Percentiles rank a stretch among this genome's conserved stretches.
These are phyloP conservation scores for Synchiropus splendidus DNA, from an alignment of 2,113 vertebrate genomes.

Conservation along the genomic window DNA sequence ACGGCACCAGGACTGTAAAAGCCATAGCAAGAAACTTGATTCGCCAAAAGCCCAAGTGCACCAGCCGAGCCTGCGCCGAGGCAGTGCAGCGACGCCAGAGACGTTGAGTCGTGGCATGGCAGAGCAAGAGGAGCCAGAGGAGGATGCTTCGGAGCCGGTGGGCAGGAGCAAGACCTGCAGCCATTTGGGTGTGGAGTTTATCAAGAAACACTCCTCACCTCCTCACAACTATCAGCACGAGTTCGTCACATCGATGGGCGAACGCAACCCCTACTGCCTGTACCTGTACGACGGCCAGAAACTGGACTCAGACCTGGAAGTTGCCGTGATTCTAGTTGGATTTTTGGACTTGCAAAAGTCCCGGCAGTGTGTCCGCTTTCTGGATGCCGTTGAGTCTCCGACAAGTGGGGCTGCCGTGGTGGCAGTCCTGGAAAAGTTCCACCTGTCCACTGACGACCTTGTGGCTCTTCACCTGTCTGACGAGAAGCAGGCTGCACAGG, in stretches of 20 bases:
- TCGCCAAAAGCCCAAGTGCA: conserved; percentile 41
- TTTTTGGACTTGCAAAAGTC: conserved; percentile 51
- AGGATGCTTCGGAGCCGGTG: too few relatives aligned
- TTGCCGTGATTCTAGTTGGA: conserved; percentile 54
- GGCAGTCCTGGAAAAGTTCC: conserved; percentile 49
- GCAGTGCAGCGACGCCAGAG: too few relatives aligned
- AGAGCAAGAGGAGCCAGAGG: too few relatives aligned
- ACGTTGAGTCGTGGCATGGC: too few relatives aligned
- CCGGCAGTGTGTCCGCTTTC: conserved; percentile 39
- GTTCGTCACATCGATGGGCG: conserved; percentile 40
- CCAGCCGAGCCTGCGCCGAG: too few relatives aligned
- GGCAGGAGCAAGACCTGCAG: conserved; percentile 14
- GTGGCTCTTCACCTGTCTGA: conserved; percentile 41
- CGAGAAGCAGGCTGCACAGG: conserved; percentile 17
- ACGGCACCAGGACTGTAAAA: conserved; percentile 28
- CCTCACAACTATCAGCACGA: conserved; percentile 7
- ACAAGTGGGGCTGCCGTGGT: conserved; percentile 18
- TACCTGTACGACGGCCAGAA: conserved; percentile 54
- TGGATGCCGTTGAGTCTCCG: conserved; percentile 48
- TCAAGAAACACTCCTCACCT: conserved; percentile 36
- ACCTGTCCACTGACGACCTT: conserved; percentile 45
- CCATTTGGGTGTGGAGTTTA: conserved; percentile 36
- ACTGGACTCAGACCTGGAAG: conserved; percentile 14
- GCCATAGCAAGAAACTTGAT: too few relatives aligned
- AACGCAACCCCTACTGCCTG: conserved; percentile 57